Conservation (phyloP, 2,888 invertebrate species). For the Monochamus alternatus region DNA sequence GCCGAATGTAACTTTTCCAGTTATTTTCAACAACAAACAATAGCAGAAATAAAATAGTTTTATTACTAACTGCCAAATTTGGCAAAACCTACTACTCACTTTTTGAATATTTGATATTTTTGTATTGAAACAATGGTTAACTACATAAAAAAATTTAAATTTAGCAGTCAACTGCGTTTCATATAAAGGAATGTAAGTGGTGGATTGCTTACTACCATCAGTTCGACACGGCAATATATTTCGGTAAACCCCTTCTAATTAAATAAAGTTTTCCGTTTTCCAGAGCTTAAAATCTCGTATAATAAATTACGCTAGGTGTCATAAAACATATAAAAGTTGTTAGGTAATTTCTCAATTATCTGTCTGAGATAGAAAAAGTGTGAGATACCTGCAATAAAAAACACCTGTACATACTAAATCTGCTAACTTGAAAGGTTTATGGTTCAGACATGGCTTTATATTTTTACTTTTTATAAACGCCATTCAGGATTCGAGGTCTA, state of each 20-base stretch:
- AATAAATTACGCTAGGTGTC: constrained; percentile 54
- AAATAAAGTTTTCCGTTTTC: constrained; percentile 47
- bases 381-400: constrained; percentile 58
- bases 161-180: background rate
- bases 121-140: no score
- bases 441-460: constrained; percentile 38
- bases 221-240: constrained; percentile 40
- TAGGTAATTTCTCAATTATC: constrained; percentile 63
- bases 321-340: constrained; percentile 57
- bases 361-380: constrained; percentile 56
- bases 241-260: constrained; percentile 43
- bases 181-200: background rate
- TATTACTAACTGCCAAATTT: no score
- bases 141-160: background rate
- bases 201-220: background rate
- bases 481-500: constrained; percentile 28
- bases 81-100: no score
- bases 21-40: no score
- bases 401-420: constrained; percentile 60
- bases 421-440: constrained; percentile 50
- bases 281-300: constrained; percentile 44
- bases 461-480: constrained; percentile 36
- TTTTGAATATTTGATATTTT: no score
- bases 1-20: no score
- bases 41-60: no score